Evolutionary conservation across 2,888 invertebrate species (phyloP).

Genomic region (Cloeon dipterum): DNA sequence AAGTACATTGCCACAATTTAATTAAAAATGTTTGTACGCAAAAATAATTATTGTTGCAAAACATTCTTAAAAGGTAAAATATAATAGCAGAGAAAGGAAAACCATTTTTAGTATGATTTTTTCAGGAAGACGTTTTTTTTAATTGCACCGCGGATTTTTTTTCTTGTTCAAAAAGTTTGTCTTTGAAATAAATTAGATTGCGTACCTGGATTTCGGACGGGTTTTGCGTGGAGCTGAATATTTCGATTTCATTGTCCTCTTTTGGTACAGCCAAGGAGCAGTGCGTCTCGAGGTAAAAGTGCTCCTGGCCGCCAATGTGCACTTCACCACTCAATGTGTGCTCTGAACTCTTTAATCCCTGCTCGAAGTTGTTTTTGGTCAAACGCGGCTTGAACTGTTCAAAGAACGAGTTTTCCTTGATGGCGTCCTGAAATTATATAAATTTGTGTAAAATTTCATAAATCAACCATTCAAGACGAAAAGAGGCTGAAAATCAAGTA

Average conservation of each 20-base stretch:
- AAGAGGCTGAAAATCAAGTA: too few species aligned
- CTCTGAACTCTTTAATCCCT: conserved; percentile 39
- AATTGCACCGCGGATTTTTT: too few species aligned
- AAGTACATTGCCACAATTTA: too few species aligned
- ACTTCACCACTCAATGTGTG: conserved; percentile 56
- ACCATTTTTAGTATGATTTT: too few species aligned
- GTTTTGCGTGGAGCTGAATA: conserved; percentile 67
- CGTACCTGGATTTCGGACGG: conserved; percentile 46
- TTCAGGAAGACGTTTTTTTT: too few species aligned
- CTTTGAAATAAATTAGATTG: too few species aligned
- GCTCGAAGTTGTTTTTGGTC: conserved; percentile 39
- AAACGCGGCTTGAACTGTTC: conserved; percentile 32
- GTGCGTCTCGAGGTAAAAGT: conserved; percentile 87
- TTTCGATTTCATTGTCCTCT: conserved; percentile 65
- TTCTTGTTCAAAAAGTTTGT: neutral
- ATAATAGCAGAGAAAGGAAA: too few species aligned
- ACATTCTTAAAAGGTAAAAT: too few species aligned
- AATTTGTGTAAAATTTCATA: too few species aligned
- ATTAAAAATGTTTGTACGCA: too few species aligned
- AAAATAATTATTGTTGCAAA: too few species aligned
- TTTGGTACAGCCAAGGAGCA: conserved; percentile 45
- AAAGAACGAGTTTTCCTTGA: conserved; percentile 46
- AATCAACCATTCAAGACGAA: neutral
- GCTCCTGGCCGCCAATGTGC: conserved; percentile 79
- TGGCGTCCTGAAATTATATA: conserved; percentile 37